phyloP scores from a whole-genome alignment of 2,113 vertebrate genomes.

The Lasiurus cinereus region DNA sequence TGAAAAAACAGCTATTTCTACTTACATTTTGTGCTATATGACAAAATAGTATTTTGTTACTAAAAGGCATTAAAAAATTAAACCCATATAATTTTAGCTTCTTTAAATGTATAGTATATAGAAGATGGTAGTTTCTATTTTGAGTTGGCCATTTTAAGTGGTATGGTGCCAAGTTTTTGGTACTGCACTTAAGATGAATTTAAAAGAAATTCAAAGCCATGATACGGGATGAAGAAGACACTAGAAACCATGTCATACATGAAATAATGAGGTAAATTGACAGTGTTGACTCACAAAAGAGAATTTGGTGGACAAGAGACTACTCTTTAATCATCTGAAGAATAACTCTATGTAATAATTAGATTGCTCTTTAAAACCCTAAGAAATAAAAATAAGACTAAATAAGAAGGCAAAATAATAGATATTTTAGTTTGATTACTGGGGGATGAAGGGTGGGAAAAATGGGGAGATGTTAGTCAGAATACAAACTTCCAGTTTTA shows the following conservation, averaged over 20 bases:
- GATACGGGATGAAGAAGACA: neutral
- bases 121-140: constrained; percentile 61
- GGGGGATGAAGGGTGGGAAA: neutral
- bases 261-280: neutral
- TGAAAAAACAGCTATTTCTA: constrained; percentile 17
- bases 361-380: neutral
- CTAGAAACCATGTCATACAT: constrained; percentile 10
- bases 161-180: neutral
- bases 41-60: constrained; percentile 16
- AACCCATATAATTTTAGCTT: constrained; percentile 62
- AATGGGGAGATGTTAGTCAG: neutral
- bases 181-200: neutral
- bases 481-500: neutral
- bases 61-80: constrained; percentile 26
- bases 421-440: constrained; percentile 23
- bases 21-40: neutral
- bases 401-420: neutral
- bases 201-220: constrained; percentile 45
- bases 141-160: constrained; percentile 37
- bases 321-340: neutral
- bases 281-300: neutral
- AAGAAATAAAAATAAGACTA: constrained; percentile 20
- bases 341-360: neutral
- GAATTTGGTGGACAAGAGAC: neutral
- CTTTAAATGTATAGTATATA: constrained; percentile 4